Conservation (phyloP, 2,797 vertebrate species). For the Kryptolebias ocellatus region DNA sequence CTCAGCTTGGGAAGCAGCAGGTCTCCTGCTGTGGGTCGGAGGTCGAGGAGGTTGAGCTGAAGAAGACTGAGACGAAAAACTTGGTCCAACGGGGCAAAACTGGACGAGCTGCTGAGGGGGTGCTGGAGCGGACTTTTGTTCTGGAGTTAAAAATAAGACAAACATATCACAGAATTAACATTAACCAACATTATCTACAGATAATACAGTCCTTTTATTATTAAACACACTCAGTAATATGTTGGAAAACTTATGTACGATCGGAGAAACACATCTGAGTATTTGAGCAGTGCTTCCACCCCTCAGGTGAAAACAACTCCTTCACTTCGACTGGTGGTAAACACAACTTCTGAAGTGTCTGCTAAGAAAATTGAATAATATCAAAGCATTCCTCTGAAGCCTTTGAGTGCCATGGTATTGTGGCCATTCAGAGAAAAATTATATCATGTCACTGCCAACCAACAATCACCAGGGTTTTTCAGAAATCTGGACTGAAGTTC, state of each 20-base stretch:
- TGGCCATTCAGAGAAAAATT: background rate
- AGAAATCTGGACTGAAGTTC: background rate
- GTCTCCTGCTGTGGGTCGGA: constrained; percentile 58
- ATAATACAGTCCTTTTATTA: no score
- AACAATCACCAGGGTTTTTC: background rate
- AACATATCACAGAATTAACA: background rate
- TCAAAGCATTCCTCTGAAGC: background rate
- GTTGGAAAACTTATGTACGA: no score
- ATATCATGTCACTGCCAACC: background rate
- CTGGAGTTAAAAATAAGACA: constrained; percentile 53
- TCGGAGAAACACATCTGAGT: no score
- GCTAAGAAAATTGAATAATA: background rate
- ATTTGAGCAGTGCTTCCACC: no score
- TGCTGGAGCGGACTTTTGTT: constrained; percentile 62
- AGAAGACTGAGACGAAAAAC: constrained; percentile 56
- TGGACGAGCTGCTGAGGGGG: constrained; percentile 46
- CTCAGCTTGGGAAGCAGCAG: constrained; percentile 20
- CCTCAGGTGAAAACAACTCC: no score
- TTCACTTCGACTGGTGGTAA: no score
- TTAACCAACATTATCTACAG: background rate
- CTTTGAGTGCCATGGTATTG: background rate
- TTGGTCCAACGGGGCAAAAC: constrained; percentile 62
- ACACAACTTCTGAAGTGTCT: no score
- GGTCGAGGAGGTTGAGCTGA: constrained; percentile 43
- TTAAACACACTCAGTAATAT: no score